These are phyloP conservation scores for Amphipyra tragopoginis DNA, from an alignment of 2,888 invertebrate genomes.

Conservation along the genomic window DNA sequence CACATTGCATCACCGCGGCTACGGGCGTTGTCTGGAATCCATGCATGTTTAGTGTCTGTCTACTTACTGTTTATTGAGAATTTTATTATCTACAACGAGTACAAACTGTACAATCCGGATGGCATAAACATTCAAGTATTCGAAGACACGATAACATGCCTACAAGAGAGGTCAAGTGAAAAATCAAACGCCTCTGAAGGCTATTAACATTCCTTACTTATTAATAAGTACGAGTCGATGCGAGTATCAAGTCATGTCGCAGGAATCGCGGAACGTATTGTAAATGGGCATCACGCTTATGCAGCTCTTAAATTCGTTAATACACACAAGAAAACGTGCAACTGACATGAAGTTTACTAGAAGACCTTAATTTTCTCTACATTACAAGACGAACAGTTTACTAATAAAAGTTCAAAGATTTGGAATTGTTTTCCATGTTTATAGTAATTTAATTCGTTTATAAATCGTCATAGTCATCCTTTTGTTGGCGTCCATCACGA, in stretches of 20 bases:
- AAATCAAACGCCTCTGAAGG: constrained; percentile 72
- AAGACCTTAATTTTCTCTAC: constrained; percentile 7
- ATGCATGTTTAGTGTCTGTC: constrained; percentile 63
- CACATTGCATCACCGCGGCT: constrained; percentile 68
- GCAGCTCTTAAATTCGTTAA: constrained; percentile 38
- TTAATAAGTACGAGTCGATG: constrained; percentile 68
- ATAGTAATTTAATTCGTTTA: constrained; percentile 11
- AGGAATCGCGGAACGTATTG: constrained; percentile 71
- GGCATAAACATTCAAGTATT: constrained; percentile 69
- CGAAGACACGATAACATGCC: constrained; percentile 67
- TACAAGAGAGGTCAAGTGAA: constrained; percentile 73
- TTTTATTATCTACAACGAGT: constrained; percentile 73
- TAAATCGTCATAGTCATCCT: constrained; percentile 17
- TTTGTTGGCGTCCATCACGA: constrained; percentile 37
- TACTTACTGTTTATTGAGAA: constrained; percentile 71
- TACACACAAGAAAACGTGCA: constrained; percentile 19
- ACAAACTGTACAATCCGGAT: constrained; percentile 66
- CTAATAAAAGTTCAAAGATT: constrained; percentile 13
- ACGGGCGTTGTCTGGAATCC: constrained; percentile 68
- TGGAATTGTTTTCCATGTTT: constrained; percentile 4
- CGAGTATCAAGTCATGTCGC: constrained; percentile 65
- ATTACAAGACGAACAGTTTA: constrained; percentile 8
- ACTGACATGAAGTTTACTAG: constrained; percentile 18
- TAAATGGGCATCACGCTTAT: constrained; percentile 54
- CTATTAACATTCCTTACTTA: constrained; percentile 77